Base-by-base conservation (phyloP, 2,888 invertebrate genomes). In the Chymomyza caudatula region DNA sequence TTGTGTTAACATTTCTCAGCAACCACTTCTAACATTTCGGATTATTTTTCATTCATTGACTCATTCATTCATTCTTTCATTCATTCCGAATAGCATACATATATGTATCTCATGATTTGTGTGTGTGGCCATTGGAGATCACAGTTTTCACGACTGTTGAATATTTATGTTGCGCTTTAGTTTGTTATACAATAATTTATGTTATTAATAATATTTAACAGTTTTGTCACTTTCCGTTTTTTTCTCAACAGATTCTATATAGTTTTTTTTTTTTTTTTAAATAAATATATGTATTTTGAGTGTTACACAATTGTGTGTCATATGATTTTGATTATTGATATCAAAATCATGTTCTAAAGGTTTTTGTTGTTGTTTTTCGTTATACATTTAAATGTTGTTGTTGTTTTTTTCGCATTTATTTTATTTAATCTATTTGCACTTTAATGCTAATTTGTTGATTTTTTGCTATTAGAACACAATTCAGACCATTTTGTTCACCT, bases 361-460 rank as follows among this genome's bases (percentile, higher is more conserved):
- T 17, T 17, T 15, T 47, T 47, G 19, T 47, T 47, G 13, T 47
- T 44, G n/a, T 43, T 43, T 43, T 43, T 43, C 13, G 6, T 44
- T 44, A 17, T 44, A 17, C n/a, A n/a, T 44, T 44, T 47, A 47
- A 17, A 17, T 47, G 11, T 47, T 2, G 47, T 47, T 47, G 1
- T n/a, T 44, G 6, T 44, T 44, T 25, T 60, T 56, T 43, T 51
- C 60, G 43, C 23, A 52, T 37, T 29, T 69, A 66, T 80, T 81
- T n/a, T 78, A 65, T 64, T 69, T 69, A 63, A 73, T 69, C 68
- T 67, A 69, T 80, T 84, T 69, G 65, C 72, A 65, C 71, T 74
- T 63, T 60, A 68, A 71, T 84, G 82, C 85, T 80, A 84, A 80
- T 84, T 80, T 63, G 69, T 62, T 68, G 67, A 67, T 75, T 71